Evolutionary conservation across 1,140 invertebrate species (phyloP).

Genomic region (Stenopsyche tienmushanensis): DNA sequence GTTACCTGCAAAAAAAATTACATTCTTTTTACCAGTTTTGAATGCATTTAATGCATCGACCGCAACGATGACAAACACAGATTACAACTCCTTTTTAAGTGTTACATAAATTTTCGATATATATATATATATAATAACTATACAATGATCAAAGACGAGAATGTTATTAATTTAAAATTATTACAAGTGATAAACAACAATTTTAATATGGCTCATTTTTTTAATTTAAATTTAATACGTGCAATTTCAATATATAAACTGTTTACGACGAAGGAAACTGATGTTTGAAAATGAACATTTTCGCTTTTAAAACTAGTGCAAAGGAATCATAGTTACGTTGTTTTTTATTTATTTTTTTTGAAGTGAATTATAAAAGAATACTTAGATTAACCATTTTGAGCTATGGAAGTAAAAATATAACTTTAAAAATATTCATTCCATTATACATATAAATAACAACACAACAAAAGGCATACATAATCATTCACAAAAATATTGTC

Average conservation of each 20-base stretch:
- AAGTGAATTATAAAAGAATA: background rate
- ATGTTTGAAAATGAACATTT: background rate
- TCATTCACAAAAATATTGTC: conserved; percentile 39
- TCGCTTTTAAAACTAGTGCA: background rate
- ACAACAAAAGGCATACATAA: conserved; percentile 39
- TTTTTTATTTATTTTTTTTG: background rate
- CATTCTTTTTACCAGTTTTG: too few relatives aligned
- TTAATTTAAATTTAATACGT: background rate
- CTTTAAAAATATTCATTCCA: conserved; percentile 26
- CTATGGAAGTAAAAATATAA: conserved; percentile 32
- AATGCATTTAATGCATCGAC: too few relatives aligned
- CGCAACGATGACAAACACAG: too few relatives aligned
- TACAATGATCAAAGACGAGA: too few relatives aligned
- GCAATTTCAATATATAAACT: background rate
- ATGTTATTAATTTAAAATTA: too few relatives aligned
- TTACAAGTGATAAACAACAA: too few relatives aligned
- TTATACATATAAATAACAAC: conserved; percentile 41
- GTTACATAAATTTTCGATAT: too few relatives aligned
- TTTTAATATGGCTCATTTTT: background rate
- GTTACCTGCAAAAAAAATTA: too few relatives aligned
- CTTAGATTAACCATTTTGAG: background rate
- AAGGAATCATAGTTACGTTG: background rate
- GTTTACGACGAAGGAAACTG: too few relatives aligned
- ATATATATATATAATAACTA: too few relatives aligned
- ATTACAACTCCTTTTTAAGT: too few relatives aligned